Evolutionary conservation across 2,113 vertebrate genomes (phyloP), one percentile per base, ranked within the genome.

Genomic region (Epinephelus fuscoguttatus): DNA sequence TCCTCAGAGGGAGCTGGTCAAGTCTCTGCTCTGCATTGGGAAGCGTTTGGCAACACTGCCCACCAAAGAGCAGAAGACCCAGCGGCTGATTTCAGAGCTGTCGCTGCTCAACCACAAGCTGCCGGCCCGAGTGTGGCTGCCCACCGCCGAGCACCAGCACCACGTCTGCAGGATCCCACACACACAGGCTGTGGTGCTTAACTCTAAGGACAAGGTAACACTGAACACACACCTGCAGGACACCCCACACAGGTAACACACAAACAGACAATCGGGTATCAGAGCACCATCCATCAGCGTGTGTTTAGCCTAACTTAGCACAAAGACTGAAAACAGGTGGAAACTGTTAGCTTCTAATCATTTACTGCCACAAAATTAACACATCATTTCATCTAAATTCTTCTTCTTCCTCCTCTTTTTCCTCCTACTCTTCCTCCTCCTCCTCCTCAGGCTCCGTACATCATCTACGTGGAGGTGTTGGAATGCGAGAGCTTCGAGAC

Each of bases 21-120:
- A 98, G 82, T 98, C 98, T 0, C 94, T 99, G 78, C 97, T 99
- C 77, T 93, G 96, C 49, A 99, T 99, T 4, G 98, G 98, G 79
- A 98, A 97, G 92, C 96, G 98, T 10, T 71, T 99, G 91, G 97
- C 97, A 56, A 98, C 97, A 0, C 92, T 99, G 78, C 97, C 97
- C 13, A 98, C 98, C 91, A 99, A 98, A 84, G 98, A 99, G 92
- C 97, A 99, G 95, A 99, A 99, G 87, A 99, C 97, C 0, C 97
- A 98, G 89, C 89, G 97, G 18, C 95, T 99, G 19, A 96, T 98
- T 86, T 98, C 97, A 0, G 98, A 99, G 90, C 97, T 99, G 10
- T 98, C 96, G 0, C 93, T 98, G 90, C 97, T 99, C 57, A 99
- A 98, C 94, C 97, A 97, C 94, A 98, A 98, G 45, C 96, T 99